These are phyloP conservation scores for Acipenser transmontanus DNA, from an alignment of 2,797 vertebrate genomes.

Conservation along the genomic window DNA sequence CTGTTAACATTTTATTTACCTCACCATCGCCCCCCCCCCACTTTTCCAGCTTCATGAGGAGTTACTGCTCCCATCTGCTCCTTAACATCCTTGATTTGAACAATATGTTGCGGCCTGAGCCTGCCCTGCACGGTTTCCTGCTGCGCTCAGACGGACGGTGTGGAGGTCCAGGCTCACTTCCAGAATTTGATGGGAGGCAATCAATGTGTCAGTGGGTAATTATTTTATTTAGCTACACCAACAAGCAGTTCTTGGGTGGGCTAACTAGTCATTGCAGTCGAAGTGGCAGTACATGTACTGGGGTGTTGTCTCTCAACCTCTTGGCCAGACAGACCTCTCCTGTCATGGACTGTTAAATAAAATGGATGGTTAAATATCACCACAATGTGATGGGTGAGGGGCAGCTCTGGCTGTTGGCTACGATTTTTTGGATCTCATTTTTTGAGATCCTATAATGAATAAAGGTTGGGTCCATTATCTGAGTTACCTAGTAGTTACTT, in stretches of 20 bases:
- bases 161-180: constrained; percentile 45
- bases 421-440: too few species aligned
- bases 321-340: not conserved
- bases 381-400: too few species aligned
- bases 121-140: constrained; percentile 30
- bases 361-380: not conserved
- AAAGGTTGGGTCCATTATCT: too few species aligned
- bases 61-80: constrained; percentile 60
- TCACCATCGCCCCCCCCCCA: not conserved
- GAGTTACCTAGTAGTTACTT: too few species aligned
- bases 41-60: constrained; percentile 36
- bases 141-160: constrained; percentile 35
- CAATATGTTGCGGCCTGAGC: constrained; percentile 46
- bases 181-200: constrained; percentile 45
- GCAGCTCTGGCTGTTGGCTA: too few species aligned
- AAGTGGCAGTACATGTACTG: constrained; percentile 15
- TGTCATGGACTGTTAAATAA: not conserved
- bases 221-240: constrained; percentile 57
- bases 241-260: constrained; percentile 61
- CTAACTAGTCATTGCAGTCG: constrained; percentile 31
- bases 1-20: not conserved
- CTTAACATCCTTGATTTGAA: constrained; percentile 47
- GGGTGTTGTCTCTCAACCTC: constrained; percentile 6
- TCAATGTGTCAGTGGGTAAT: constrained; percentile 45
- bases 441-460: too few species aligned